Conservation (phyloP, 2,113 vertebrate genomes). For the Cinclus mexicanus region DNA sequence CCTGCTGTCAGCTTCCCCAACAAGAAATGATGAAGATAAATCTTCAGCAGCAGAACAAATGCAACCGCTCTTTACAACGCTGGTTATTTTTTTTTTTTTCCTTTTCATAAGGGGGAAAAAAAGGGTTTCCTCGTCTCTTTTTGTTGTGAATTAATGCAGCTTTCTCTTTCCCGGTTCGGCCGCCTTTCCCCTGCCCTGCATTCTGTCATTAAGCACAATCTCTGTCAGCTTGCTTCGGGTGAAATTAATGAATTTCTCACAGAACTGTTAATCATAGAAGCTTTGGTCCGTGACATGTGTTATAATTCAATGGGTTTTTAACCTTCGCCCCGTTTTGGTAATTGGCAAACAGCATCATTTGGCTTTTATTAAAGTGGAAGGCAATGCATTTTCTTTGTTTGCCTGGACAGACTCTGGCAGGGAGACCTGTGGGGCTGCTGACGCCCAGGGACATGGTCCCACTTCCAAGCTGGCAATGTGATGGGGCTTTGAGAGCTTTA, state of each 20-base stretch:
- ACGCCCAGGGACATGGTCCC: neutral
- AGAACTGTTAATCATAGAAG: conserved; percentile 71
- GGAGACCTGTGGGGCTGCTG: neutral
- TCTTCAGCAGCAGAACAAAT: conserved; percentile 22
- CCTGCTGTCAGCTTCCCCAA: conserved; percentile 9
- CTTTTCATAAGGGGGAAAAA: neutral
- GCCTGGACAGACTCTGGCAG: conserved; percentile 2
- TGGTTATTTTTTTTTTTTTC: neutral
- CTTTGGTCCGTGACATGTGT: conserved; percentile 66
- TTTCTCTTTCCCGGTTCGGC: neutral
- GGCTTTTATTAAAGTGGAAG: conserved; percentile 71
- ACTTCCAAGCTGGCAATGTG: neutral
- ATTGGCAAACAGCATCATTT: conserved; percentile 70
- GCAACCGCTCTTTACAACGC: neutral
- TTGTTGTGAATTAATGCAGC: conserved; percentile 38
- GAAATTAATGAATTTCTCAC: conserved; percentile 73
- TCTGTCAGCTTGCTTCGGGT: conserved; percentile 58
- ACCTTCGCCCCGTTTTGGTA: conserved; percentile 67
- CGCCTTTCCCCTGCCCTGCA: conserved; percentile 21
- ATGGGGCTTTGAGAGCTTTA: neutral
- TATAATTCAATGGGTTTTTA: conserved; percentile 69
- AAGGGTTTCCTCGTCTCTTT: neutral
- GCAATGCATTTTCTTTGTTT: conserved; percentile 50
- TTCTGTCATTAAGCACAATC: conserved; percentile 65
- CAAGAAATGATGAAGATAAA: conserved; percentile 46